A percentile compares a stretch with the other conserved stretches of the same genome.
Evolutionary conservation across 1,140 invertebrate species (phyloP).

Genomic region (Stegodyphus mimosarum): DNA sequence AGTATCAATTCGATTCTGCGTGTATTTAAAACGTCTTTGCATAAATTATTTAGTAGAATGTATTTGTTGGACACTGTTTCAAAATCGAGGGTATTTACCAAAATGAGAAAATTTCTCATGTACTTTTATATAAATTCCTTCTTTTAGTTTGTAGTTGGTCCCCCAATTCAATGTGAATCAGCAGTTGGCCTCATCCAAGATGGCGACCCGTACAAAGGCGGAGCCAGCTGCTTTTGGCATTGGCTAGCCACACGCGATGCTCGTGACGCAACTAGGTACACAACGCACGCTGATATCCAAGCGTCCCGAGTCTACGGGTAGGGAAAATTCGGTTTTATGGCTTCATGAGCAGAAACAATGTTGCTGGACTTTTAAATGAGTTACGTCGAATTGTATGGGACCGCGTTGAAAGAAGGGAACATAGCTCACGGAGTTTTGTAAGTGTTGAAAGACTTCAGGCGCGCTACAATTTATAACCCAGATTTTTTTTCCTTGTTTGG

Average conservation of each 20-base stretch:
- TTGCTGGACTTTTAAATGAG: neutral
- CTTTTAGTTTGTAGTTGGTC: neutral
- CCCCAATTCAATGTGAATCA: slow-evolving; percentile 31
- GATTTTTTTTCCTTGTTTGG: too few species aligned
- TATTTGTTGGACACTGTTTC: too few species aligned
- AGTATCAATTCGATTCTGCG: too few species aligned
- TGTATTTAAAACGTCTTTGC: too few species aligned
- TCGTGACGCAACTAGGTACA: slow-evolving; percentile 43
- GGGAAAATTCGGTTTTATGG: slow-evolving; percentile 37
- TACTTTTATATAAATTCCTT: too few species aligned
- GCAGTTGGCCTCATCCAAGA: slow-evolving; percentile 30
- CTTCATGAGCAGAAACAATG: slow-evolving; percentile 33
- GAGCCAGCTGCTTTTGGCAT: slow-evolving; percentile 53
- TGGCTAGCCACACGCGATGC: slow-evolving; percentile 33
- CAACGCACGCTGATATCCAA: slow-evolving; percentile 22
- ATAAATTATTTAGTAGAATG: too few species aligned
- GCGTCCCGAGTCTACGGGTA: neutral
- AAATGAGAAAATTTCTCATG: too few species aligned
- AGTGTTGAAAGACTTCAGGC: neutral
- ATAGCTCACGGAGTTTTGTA: neutral
- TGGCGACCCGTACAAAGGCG: slow-evolving; percentile 14
- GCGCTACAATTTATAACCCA: too few species aligned
- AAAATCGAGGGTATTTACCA: too few species aligned
- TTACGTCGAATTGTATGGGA: neutral
- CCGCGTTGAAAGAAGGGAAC: neutral